Evolutionary conservation across 2,888 invertebrate genomes (phyloP), one percentile per base, ranked within the genome.

Genomic region (Ernsta delagoae): DNA sequence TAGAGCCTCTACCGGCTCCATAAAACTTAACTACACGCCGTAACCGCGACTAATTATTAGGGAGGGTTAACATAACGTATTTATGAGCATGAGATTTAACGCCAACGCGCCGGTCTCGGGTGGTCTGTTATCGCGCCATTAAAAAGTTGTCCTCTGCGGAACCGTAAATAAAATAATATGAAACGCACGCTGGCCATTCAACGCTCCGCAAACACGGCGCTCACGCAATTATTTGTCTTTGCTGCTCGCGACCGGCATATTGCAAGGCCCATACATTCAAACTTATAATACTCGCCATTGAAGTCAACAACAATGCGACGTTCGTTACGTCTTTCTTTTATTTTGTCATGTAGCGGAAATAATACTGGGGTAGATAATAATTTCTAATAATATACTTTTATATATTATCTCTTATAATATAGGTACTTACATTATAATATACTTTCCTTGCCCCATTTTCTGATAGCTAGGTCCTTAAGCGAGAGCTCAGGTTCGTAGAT

Each of bases 1-100:
- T 84, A 83, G 79, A 82, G 80, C 82, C 83, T 81, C 78, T 79
- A 81, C 82, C 75, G 81, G 84, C 83, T 82, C 83, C 90, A 90
- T 92, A 92, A 92, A 92, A 91, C 90, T 90, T 90, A 92, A 92
- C 89, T 89, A 87, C 87, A 83, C 84, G 84, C 86, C 86, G 90
- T 90, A 91, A 91, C 90, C 87, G 84, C 88, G 87, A 90, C 93
- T 93, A 93, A 93, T 93, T 92, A 92, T 92, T 87, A 92, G 92
- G 92, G 92, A 89, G 84, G 90, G 92, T 91, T 92, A 92, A 92
- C 93, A 92, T 92, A 91, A 89, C 88, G 84, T 92, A 93, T 92
- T 93, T 92, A 93, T 92, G 92, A 89, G 88, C 86, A 84, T 81
- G 88, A 90, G 92, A 92, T 93, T 92, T 91, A 90, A 89, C 88